Evolutionary conservation across 2,888 invertebrate genomes (phyloP), one percentile per base, ranked within the genome.

Genomic region (Aricia artaxerxes): DNA sequence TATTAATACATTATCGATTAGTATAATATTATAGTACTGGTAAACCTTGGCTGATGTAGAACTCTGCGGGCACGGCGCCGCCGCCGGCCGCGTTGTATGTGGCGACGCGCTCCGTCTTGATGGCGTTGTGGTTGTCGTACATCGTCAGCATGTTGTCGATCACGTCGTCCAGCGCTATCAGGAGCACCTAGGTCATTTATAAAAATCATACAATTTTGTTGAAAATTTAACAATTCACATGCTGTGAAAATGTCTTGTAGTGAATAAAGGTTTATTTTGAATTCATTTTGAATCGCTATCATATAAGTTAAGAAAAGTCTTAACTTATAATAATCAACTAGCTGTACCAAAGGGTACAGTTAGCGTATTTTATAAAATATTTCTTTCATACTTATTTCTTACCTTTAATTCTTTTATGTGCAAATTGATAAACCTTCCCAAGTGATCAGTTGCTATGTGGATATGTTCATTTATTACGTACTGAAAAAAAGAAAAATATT

Each of bases 141-240:
- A 94, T 93, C 0, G 93, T 94, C 80, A 94, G 82, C 94, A 94
- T 94, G 78, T 93, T 94, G 85, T 94, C 94, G 82, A 94, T 88
- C 0, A 87, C 85, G 57, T 94, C 94, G 4, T 94, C 94, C 69
- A 94, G 80, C 0, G 94, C 90, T 86, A 94, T 93, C 2, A 94
- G 83, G 11, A 94, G 85, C 0, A 94, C 92, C 94, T 94, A 79
- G 31, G 9, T 49, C 57, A 57, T 57, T 57, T 16, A 57, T 16
- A 57, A 49, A 49, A 49, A 49, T 49, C 9, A 9, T 2, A 49
- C 0, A 49, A 49, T 49, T 49, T 49, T 49, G 49, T 49, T 49
- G 9, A 49, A 49, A 49, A 49, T 49, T 2, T 9, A 49, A 9
- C 49, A 49, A 49, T 49, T 49, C 2, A 3, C 49, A 49, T 9